Evolutionary conservation across 2,113 vertebrate species (phyloP).

Genomic region (Rhodinocichla rosea): DNA sequence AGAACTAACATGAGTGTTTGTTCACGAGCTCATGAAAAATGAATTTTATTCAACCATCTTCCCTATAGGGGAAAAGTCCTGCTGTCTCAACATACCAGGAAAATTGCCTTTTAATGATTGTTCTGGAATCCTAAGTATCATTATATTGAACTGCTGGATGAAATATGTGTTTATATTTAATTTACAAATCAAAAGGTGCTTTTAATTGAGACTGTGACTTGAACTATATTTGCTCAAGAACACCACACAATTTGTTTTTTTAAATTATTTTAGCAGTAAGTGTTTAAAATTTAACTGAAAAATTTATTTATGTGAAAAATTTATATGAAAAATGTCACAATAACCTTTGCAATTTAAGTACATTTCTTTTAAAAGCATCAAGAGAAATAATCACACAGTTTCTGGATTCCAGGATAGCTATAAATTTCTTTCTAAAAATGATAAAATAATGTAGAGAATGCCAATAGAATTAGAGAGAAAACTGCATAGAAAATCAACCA

Average conservation of each 20-base stretch:
- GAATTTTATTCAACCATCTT: neutral
- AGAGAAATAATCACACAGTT: neutral
- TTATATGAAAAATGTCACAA: neutral
- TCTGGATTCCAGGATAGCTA: neutral
- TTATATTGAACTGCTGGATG: neutral
- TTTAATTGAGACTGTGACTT: neutral
- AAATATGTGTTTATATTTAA: slow-evolving; percentile 28
- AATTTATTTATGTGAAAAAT: neutral
- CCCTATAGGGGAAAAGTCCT: neutral
- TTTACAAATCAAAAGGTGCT: neutral
- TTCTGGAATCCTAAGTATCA: neutral
- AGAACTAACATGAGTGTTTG: neutral
- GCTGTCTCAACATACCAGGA: neutral
- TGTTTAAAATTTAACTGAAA: neutral
- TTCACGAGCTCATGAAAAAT: neutral
- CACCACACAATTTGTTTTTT: neutral
- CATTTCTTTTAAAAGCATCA: neutral
- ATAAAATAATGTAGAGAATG: neutral
- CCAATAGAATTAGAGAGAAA: neutral
- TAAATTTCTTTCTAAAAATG: neutral
- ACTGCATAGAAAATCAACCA: neutral
- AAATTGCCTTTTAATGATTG: slow-evolving; percentile 26
- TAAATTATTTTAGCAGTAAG: neutral
- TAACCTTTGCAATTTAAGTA: neutral
- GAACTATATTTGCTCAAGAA: neutral